These are phyloP conservation scores for Cotesia congregata DNA, from an alignment of 2,888 invertebrate species.

Conservation along the genomic window DNA sequence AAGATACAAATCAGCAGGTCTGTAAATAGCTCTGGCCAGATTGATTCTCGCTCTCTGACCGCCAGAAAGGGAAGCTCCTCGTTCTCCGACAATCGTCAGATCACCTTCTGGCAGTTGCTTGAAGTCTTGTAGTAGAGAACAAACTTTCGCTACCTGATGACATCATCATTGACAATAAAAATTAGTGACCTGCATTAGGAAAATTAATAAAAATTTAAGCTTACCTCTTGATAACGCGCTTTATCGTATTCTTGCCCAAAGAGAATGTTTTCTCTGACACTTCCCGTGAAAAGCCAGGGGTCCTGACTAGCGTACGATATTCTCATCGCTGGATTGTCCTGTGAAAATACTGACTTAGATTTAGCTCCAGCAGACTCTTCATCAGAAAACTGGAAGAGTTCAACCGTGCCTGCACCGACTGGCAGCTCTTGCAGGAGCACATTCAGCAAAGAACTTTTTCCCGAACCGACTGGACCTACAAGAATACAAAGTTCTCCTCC, in stretches of 20 bases:
- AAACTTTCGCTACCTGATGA: conserved; percentile 74
- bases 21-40: conserved; percentile 83
- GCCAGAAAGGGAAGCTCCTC: conserved; percentile 85
- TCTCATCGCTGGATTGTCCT: conserved; percentile 52
- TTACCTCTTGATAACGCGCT: conserved; percentile 73
- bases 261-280: conserved; percentile 81
- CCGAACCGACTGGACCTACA: conserved; percentile 79
- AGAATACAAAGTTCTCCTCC: conserved; percentile 72
- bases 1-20: conserved; percentile 83
- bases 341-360: conserved; percentile 43
- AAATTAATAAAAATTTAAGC: neutral
- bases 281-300: conserved; percentile 78
- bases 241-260: conserved; percentile 78
- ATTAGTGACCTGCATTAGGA: neutral
- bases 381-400: conserved; percentile 42
- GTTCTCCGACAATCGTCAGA: conserved; percentile 84
- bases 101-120: conserved; percentile 83
- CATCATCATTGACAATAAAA: neutral
- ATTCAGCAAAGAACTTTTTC: conserved; percentile 73
- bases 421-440: conserved; percentile 70
- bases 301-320: conserved; percentile 78
- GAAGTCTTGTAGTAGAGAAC: conserved; percentile 80
- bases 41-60: conserved; percentile 88
- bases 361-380: neutral
- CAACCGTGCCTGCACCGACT: too few species aligned